Evolutionary conservation across 2,113 vertebrate species (phyloP), one percentile per base, ranked within the genome.

Genomic region (Zeus faber): DNA sequence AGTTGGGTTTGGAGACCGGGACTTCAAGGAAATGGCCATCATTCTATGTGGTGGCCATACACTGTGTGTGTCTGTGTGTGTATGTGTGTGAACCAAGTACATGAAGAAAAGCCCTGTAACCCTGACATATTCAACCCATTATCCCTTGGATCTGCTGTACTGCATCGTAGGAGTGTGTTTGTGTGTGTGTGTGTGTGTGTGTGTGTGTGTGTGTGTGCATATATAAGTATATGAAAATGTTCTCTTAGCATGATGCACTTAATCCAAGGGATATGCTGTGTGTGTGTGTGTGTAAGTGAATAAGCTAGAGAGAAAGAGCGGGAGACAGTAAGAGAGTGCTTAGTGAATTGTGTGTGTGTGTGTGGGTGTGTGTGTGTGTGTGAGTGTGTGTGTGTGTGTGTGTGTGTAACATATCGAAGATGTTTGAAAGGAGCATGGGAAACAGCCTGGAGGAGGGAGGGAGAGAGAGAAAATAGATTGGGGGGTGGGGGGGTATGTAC

Each of bases 141-240:
- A 53, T 56, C 44, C 37, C 10, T 33, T 16, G 23, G 9, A 49
- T 27, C 47, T 14, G 9, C 14, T 22, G 5, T 6, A 53, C 13
- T 22, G 13, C 16, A 47, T 14, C 37, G 8, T n/a, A 25, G 10
- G 21, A 8, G 25, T 26, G 51, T 49, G 39, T 37, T 20, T 41
- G 33, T 43, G 31, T 45, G 57, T 37, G 45, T 17, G 51, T 17
- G 26, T 2, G 26, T 8, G 16, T 4, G 44, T 14, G 50, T 22
- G 48, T 58, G 45, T 40, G 29, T 16, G 14, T 27, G 50, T 48
- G 26, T 33, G 55, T 59, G 54, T 26, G 52, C 33, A 5, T 43
- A 61, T 72, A 64, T 60, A 69, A 60, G 62, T 71, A 55, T 55
- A 47, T 16, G 25, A 66, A 18, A 20, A n/a, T n/a, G n/a, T n/a